phyloP scores from a whole-genome alignment of 2,888 invertebrate species.

The Rosalia funebris region DNA sequence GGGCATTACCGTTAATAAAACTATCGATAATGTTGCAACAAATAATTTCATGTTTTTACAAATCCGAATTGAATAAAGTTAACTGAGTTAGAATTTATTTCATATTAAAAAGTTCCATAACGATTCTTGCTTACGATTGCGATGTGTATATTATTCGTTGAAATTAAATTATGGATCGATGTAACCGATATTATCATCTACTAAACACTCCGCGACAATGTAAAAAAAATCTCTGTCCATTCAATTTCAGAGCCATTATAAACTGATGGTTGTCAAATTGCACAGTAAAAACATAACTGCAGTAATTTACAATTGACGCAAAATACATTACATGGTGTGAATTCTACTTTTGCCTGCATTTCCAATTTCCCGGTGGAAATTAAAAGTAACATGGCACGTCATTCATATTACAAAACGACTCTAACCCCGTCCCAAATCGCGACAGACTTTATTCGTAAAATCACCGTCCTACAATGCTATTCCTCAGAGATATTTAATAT shows the following conservation, averaged over 20 bases:
- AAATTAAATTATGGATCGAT: too few relatives aligned
- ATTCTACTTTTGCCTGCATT: slow-evolving; percentile 36
- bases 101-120: too few relatives aligned
- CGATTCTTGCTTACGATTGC: too few relatives aligned
- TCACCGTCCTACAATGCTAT: slow-evolving; percentile 8
- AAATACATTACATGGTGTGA: slow-evolving; percentile 32
- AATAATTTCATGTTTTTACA: too few relatives aligned
- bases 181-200: too few relatives aligned
- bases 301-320: slow-evolving; percentile 28
- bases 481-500: neutral
- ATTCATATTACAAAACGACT: slow-evolving; percentile 34
- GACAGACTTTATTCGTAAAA: slow-evolving; percentile 11
- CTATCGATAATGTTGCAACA: too few relatives aligned
- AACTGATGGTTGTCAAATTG: slow-evolving; percentile 4
- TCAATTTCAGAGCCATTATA: slow-evolving; percentile 2
- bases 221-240: too few relatives aligned
- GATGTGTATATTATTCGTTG: too few relatives aligned
- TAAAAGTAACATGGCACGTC: slow-evolving; percentile 43
- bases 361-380: slow-evolving; percentile 47
- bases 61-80: too few relatives aligned
- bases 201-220: too few relatives aligned
- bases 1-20: too few relatives aligned
- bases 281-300: slow-evolving; percentile 22
- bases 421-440: slow-evolving; percentile 13
- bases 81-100: too few relatives aligned